Evolutionary conservation across 2,113 vertebrate species (phyloP).

Genomic region (Paralichthys olivaceus): DNA sequence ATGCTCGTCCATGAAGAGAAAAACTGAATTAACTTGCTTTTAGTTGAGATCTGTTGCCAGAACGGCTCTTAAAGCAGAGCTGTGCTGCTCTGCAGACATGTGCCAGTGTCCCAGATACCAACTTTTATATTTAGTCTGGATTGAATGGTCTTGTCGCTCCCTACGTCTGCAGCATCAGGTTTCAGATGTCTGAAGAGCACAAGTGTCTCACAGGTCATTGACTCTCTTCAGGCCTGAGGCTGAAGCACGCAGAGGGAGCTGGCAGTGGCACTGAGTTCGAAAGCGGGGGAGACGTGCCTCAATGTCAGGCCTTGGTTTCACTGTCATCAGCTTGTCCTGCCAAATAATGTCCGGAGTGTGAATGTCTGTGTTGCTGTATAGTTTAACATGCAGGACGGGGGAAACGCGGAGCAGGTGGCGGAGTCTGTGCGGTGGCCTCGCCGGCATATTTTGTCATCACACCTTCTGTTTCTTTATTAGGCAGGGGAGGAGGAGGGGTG

Average conservation of each 20-base stretch:
- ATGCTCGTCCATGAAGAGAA: background rate
- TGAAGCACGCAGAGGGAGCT: constrained; percentile 3
- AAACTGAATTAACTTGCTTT: background rate
- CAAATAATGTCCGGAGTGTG: constrained; percentile 49
- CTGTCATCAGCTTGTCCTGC: constrained; percentile 49
- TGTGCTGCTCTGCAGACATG: constrained; percentile 30
- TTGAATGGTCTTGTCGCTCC: constrained; percentile 27
- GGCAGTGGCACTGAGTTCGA: background rate
- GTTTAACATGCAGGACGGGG: background rate
- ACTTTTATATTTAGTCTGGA: constrained; percentile 78
- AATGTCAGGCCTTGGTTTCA: constrained; percentile 21
- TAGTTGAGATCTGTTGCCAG: background rate
- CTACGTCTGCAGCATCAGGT: constrained; percentile 58
- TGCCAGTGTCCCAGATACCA: constrained; percentile 30
- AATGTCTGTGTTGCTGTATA: constrained; percentile 6
- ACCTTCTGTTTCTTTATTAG: constrained; percentile 73
- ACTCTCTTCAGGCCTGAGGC: constrained; percentile 2
- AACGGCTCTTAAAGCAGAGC: constrained; percentile 5
- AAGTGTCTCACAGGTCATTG: constrained; percentile 34
- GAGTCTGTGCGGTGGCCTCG: constrained; percentile 43
- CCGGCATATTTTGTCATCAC: constrained; percentile 61
- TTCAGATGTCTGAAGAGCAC: constrained; percentile 54
- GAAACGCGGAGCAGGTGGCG: constrained; percentile 63
- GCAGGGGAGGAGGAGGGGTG: constrained; percentile 13
- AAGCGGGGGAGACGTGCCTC: constrained; percentile 12